Base-by-base conservation (phyloP, 2,888 invertebrate species). In the Esperia sulphurella region DNA sequence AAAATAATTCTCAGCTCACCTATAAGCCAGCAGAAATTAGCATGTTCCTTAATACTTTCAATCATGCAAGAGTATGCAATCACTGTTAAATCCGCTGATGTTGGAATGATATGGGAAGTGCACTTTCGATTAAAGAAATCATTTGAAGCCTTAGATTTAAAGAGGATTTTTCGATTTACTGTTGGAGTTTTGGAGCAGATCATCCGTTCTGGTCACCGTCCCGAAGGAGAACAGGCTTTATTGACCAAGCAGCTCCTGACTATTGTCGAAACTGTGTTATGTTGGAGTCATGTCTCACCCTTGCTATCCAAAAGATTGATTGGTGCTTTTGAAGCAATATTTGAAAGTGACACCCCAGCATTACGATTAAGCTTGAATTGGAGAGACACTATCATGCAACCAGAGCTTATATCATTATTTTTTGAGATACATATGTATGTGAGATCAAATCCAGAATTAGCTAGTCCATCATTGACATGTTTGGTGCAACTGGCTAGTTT, bases 61-160 rank as follows among this genome's bases (percentile, higher is more conserved):
- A 88, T 98, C 42, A 93, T 97, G 90, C 95, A 96, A 87, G 97
- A 97, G 79, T 97, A 96, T 85, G 94, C 96, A 8, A 95, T 93
- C 30, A 95, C 96, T 4, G 93, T 94, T 0, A 94, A 96, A 69
- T 95, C 97, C 1, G 94, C 96, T 31, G 96, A 96, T 80, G 94
- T 96, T 9, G 96, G 97, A 6, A 87, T 97, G 43, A 94, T 96
- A 40, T 97, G 96, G 95, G 96, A 96, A 79, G 92, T 94, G 33
- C 97, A 98, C 80, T 93, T 95, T 65, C 92, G 93, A 68, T 93
- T 95, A 30, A 97, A 97, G 79, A 93, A 93, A 64, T 92, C 94
- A 39, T 97, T 98, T 87, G 97, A 97, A 90, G 92, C 91, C 14
- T 90, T 92, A 43, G 95, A 96, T 73, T 85, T 98, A 58, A 94